phyloP scores from a whole-genome alignment of 2,113 vertebrate genomes.

The Upupa epops region DNA sequence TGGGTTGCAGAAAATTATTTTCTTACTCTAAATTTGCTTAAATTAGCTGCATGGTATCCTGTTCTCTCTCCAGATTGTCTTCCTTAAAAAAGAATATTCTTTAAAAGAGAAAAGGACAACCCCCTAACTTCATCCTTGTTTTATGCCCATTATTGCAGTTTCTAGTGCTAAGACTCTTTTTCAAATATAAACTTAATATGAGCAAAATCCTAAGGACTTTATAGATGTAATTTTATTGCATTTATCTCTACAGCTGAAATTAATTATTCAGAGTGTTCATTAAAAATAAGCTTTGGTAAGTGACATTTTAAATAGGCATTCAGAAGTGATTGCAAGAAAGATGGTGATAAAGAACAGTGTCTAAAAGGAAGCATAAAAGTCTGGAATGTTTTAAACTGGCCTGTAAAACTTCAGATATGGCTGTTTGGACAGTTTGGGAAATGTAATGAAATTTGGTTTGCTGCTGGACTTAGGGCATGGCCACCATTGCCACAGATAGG shows the following conservation, averaged over 20 bases:
- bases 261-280: constrained; percentile 59
- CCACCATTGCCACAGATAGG: neutral
- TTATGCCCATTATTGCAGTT: neutral
- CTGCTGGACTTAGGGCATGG: neutral
- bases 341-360: constrained; percentile 25
- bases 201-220: constrained; percentile 22
- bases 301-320: constrained; percentile 45
- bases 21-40: neutral
- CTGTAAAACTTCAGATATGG: neutral
- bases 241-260: constrained; percentile 60
- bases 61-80: neutral
- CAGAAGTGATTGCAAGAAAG: constrained; percentile 21
- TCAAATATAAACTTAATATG: neutral
- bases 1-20: neutral
- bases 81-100: neutral
- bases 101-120: neutral
- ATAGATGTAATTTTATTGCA: constrained; percentile 56
- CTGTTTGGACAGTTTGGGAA: neutral
- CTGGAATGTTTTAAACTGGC: neutral
- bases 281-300: constrained; percentile 64
- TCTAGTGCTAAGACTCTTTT: neutral
- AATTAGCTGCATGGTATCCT: neutral
- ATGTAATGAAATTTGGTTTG: neutral
- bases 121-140: neutral
- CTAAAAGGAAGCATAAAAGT: neutral